A percentile compares a stretch with the other conserved stretches of the same genome.
These are phyloP conservation scores for Scaptomyza hsui DNA, from an alignment of 1,140 invertebrate genomes.

Conservation along the genomic window DNA sequence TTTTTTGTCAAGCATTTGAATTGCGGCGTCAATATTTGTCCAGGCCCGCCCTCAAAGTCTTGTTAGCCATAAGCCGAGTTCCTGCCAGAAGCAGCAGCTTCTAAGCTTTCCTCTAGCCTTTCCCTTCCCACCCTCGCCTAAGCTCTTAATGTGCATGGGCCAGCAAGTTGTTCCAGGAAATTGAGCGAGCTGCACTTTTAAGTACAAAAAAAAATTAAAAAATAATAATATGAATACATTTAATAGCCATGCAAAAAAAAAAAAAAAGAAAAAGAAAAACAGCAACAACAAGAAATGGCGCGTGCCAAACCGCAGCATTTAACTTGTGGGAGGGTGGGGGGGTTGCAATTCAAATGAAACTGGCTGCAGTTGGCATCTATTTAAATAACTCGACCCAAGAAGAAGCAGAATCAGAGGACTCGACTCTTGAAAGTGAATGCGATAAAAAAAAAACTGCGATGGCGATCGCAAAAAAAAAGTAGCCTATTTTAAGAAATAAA, in stretches of 20 bases:
- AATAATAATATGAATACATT: conserved; percentile 47
- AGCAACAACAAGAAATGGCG: conserved; percentile 8
- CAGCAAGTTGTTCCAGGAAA: conserved; percentile 74
- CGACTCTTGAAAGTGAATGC: conserved; percentile 41
- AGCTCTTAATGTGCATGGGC: conserved; percentile 45
- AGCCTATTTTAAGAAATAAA: not conserved
- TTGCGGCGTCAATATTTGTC: conserved; percentile 68
- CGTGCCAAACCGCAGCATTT: conserved; percentile 38
- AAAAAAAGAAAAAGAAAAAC: conserved; percentile 24
- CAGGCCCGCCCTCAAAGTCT: conserved; percentile 40
- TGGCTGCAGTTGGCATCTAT: conserved; percentile 31
- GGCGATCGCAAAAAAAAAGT: not conserved
- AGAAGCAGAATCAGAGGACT: conserved; percentile 13
- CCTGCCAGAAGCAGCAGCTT: not conserved
- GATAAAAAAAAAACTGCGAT: conserved; percentile 27
- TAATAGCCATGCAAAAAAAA: conserved; percentile 27
- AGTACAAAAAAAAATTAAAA: conserved; percentile 33
- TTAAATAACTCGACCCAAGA: conserved; percentile 16
- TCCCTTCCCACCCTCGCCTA: not conserved
- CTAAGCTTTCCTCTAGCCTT: not conserved
- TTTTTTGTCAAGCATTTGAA: conserved; percentile 60
- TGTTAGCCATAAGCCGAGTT: conserved; percentile 9
- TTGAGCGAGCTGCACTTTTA: conserved; percentile 72
- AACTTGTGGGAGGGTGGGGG: conserved; percentile 24
- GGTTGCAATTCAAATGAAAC: conserved; percentile 43